phyloP scores from a whole-genome alignment of 2,113 vertebrate species.

The Salvelinus sp. region DNA sequence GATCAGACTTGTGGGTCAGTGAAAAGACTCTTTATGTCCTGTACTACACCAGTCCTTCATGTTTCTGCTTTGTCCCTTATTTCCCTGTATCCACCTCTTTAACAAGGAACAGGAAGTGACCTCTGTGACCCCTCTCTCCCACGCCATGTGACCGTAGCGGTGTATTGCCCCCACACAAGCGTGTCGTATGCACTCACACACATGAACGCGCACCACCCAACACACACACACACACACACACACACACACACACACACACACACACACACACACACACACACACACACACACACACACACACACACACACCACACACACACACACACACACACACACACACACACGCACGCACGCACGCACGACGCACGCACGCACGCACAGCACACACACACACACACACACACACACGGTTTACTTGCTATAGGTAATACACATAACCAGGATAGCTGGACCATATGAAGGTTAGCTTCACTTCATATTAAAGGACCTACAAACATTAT shows the following conservation, averaged over 20 bases:
- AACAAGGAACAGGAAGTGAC: constrained; percentile 61
- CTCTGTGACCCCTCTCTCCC: constrained; percentile 47
- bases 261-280: neutral
- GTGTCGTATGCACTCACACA: neutral
- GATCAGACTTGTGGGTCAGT: constrained; percentile 32
- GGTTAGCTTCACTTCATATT: too few species aligned
- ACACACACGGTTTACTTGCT: neutral
- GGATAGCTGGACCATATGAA: too few species aligned
- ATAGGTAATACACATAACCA: too few species aligned
- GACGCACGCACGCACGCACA: too few species aligned
- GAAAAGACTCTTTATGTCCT: constrained; percentile 55
- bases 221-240: constrained; percentile 7
- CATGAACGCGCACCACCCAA: neutral
- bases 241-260: constrained; percentile 9
- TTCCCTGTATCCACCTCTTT: constrained; percentile 43
- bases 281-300: neutral
- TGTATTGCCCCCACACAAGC: constrained; percentile 1
- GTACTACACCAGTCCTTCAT: constrained; percentile 46
- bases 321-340: neutral
- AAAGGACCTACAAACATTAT: neutral
- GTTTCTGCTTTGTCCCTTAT: constrained; percentile 39
- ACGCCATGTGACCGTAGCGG: constrained; percentile 47
- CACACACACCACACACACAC: constrained; percentile 10
- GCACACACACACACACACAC: constrained; percentile 5
- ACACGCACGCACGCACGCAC: neutral